Base-by-base conservation (phyloP, 2,113 vertebrate genomes). In the Poicephalus meyeri region DNA sequence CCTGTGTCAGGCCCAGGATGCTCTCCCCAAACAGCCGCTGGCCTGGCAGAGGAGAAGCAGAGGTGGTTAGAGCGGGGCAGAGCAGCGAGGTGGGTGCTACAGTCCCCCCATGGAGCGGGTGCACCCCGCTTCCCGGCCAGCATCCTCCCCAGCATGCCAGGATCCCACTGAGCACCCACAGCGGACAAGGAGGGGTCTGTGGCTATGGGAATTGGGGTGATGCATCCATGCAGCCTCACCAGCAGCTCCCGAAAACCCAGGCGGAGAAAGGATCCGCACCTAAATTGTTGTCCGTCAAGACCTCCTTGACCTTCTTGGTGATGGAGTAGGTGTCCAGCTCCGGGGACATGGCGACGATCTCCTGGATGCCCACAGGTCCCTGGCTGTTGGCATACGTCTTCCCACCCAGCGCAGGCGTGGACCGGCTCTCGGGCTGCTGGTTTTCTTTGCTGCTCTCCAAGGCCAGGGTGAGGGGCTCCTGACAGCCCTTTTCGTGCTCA, bases 231-330 rank as follows among this genome's bases (percentile, higher is more conserved):
- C 73, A 74, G 37, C 60, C 60, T 82, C 73, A 79, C 80, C 84
- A 55, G 94, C 71, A 91, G 80, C 64, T 91, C 86, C 80, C 13
- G 11, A 89, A 91, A 87, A 73, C 50, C 50, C 5, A 1, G 39
- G 44, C 1, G 3, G 35, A 70, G 82, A 69, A 64, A 91, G 63
- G 52, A 21, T 60, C 76, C 97, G 8, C 98, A 99, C 99, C 99
- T 89, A 99, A 98, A 96, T 99, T 99, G 97, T 99, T 99, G 98
- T 99, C 99, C 0, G 99, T 99, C 93, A 99, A 98, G 96, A 99
- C 99, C 92, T 99, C 99, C 96, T 99, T 99, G 95, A 99, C 99
- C 92, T 99, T 99, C 98, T 99, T 99, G 95, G 99, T 99, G 97
- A 99, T 99, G 98, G 98, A 97, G 66, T 99, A 99, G 1, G 99